Evolutionary conservation across 2,113 vertebrate genomes (phyloP), one percentile per base, ranked within the genome.

Genomic region (Copsychus sechellarum): DNA sequence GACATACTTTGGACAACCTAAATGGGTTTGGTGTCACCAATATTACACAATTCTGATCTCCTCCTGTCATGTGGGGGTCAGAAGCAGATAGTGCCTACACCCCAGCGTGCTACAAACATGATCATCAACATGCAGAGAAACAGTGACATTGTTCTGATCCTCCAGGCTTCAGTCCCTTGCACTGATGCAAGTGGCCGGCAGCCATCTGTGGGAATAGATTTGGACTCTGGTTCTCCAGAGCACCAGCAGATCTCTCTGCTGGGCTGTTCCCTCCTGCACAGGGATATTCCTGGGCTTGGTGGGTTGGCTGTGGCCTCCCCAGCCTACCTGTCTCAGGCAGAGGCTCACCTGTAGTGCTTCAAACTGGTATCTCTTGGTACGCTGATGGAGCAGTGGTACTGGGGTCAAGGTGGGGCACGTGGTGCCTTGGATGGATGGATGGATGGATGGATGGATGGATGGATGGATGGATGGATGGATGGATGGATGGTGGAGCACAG

Each of bases 131-230:
- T 6, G 23, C 14, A 77, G 40, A 58, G 58, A 25, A 72, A 29
- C 17, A 19, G 28, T 23, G 48, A 6, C 25, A 5, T 23, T 2
- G 2, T 73, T 54, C 50, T 73, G 36, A 56, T 78, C 60, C 54
- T 77, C 6, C 60, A 24, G n/a, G 11, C 23, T 34, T 79, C 3
- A 2, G n/a, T 26, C 14, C 0, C 0, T 26, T 91, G 61, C 12
- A 14, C 22, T 36, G 33, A 1, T 81, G 18, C n/a, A n/a, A 29
- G 28, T 45, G 51, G 31, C 66, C 47, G 33, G 11, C 47, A 34
- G 19, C 31, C 22, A 4, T 45, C 42, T 36, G 8, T 66, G 70
- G 34, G 19, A 15, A 5, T 25, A 36, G 47, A 23, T 60, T 78
- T 65, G 57, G 25, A 17, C 43, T 62, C 42, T 62, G 33, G 10